Evolutionary conservation across 2,888 invertebrate species (phyloP).

Genomic region (Harpalus rubripes): DNA sequence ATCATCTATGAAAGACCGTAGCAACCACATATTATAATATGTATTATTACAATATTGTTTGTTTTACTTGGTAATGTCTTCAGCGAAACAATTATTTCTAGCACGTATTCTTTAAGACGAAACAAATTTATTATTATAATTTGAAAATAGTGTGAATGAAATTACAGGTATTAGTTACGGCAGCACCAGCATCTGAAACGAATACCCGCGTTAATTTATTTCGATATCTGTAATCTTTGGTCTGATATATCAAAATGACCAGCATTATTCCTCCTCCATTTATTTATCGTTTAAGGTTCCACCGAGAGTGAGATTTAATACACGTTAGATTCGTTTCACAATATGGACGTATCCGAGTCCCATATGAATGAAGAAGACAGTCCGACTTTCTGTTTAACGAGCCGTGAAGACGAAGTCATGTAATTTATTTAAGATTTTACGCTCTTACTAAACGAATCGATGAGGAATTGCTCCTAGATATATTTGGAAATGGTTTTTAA

Average conservation of each 20-base stretch:
- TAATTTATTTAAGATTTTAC: constrained; percentile 54
- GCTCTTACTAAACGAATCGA: constrained; percentile 13
- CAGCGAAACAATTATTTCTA: not conserved
- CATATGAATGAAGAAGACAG: constrained; percentile 28
- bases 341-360: not conserved
- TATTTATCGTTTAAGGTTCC: constrained; percentile 44
- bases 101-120: not conserved
- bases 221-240: constrained; percentile 16
- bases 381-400: constrained; percentile 50
- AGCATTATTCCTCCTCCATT: constrained; percentile 24
- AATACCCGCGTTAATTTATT: constrained; percentile 32
- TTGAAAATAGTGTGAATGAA: constrained; percentile 12
- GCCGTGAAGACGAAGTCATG: constrained; percentile 8
- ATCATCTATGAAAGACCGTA: too few species aligned
- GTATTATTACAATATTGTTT: not conserved
- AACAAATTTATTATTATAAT: constrained; percentile 12
- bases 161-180: constrained; percentile 10
- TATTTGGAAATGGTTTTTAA: not conserved
- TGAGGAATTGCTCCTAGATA: not conserved
- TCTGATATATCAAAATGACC: constrained; percentile 10
- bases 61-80: not conserved
- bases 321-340: constrained; percentile 50
- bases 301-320: constrained; percentile 45
- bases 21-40: not conserved
- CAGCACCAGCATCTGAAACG: constrained; percentile 4